Base-by-base conservation (phyloP, 2,113 vertebrate species). In the Podarcis raffonei region DNA sequence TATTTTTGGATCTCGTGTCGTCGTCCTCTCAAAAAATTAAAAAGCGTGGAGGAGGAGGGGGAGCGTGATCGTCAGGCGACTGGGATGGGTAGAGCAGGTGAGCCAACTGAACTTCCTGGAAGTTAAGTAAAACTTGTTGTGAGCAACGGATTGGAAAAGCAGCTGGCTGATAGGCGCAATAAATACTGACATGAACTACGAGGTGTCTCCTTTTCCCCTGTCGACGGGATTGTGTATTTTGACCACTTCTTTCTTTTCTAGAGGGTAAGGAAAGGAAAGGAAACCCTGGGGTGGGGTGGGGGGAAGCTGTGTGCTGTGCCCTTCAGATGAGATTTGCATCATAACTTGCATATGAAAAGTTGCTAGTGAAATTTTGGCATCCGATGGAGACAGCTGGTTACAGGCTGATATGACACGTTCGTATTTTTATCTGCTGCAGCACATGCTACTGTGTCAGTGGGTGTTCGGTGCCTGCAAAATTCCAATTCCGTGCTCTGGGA, bases 351-450 rank as follows among this genome's bases (percentile, higher is more conserved):
- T n/a, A 32, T 57, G 72, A 71, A 78, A 71, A 87, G 62, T 90
- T 69, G 72, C 42, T n/a, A 69, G 62, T 22, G 35, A 57, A 77
- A 23, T 86, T 35, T 57, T 86, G 89, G 80, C 72, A 69, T 77
- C 30, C 15, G 48, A 69, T 83, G 25, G 30, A 39, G 32, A 62
- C 72, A 87, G 89, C 89, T 90, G 79, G 71, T 39, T 77, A 27
- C 74, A 23, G n/a, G 23, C 89, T 87, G 89, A 90, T 90, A 90
- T 27, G 84, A 69, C 80, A 22, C 25, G 37, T 57, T 78, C 16
- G 32, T 68, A 71, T 81, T 86, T 82, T 90, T 90, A 90, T 90
- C 89, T 86, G 20, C 7, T 2, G 32, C 15, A 15, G 62, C 74
- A 90, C 72, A 90, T 76, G 80, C 79, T 42, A 39, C 69, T 79